A percentile compares a stretch with the other conserved stretches of the same genome.
These are phyloP conservation scores for Australoheros scitulus DNA, from an alignment of 2,113 vertebrate genomes.

Conservation along the genomic window DNA sequence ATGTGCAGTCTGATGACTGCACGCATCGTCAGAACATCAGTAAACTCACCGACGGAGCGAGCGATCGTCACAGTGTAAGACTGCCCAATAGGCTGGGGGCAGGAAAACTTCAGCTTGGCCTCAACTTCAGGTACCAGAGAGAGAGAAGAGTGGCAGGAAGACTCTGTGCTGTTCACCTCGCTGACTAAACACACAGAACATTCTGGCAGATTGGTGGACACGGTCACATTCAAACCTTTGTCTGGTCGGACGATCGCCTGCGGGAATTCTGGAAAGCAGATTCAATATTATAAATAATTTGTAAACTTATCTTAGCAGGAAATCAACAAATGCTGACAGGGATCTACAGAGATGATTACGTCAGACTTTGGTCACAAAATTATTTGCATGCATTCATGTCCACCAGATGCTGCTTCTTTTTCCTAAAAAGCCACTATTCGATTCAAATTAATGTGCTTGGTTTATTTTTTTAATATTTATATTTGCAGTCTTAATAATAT, in stretches of 20 bases:
- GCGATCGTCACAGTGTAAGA: conserved; percentile 74
- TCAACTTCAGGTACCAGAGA: conserved; percentile 74
- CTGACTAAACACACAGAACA: conserved; percentile 67
- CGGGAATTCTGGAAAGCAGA: conserved; percentile 67
- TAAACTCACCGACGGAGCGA: conserved; percentile 81
- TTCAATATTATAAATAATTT: neutral
- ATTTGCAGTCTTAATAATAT: neutral
- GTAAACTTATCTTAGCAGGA: neutral
- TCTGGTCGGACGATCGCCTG: conserved; percentile 52
- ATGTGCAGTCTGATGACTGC: neutral
- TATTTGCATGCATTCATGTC: neutral
- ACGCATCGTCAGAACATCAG: neutral
- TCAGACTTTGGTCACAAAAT: neutral
- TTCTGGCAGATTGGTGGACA: conserved; percentile 38
- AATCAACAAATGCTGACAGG: neutral
- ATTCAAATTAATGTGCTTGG: neutral
- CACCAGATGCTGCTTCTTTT: neutral
- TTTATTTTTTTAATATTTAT: neutral
- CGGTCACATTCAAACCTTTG: conserved; percentile 57
- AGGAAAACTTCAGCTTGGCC: conserved; percentile 77
- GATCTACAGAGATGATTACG: neutral
- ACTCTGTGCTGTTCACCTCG: neutral
- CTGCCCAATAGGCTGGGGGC: conserved; percentile 68
- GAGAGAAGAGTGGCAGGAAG: conserved; percentile 48
- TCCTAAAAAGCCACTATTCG: neutral